Evolutionary conservation across 2,888 invertebrate genomes (phyloP).

Genomic region (Chesias legatella): DNA sequence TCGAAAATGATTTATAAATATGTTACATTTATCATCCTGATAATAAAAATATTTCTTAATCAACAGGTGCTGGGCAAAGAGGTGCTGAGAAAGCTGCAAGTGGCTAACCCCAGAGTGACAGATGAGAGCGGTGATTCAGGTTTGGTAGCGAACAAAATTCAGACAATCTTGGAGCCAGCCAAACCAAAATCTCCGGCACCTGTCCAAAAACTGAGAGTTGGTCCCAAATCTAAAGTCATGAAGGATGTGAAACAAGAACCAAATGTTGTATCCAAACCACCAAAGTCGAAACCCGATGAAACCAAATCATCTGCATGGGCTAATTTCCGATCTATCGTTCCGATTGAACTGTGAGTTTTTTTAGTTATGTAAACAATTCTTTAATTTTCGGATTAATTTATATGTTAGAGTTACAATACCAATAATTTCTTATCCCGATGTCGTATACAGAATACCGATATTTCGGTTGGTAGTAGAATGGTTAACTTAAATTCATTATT

Average conservation of each 20-base stretch:
- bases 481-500: too few species aligned
- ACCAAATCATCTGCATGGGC: too few species aligned
- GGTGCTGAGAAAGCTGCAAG: slow-evolving; percentile 20
- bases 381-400: too few species aligned
- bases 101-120: slow-evolving; percentile 11
- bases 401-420: too few species aligned
- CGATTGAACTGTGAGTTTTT: neutral
- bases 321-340: neutral
- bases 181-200: neutral
- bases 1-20: too few species aligned
- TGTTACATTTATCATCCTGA: slow-evolving; percentile 1
- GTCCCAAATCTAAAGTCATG: slow-evolving; percentile 20
- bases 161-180: slow-evolving; percentile 5
- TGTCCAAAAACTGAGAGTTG: slow-evolving; percentile 14
- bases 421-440: too few species aligned
- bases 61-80: slow-evolving; percentile 35
- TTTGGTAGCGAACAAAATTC: slow-evolving; percentile 7
- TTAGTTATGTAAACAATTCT: too few species aligned
- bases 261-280: neutral
- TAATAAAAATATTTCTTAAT: slow-evolving; percentile 1
- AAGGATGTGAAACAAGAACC: slow-evolving; percentile 11
- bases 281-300: too few species aligned
- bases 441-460: too few species aligned
- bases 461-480: too few species aligned
- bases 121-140: slow-evolving; percentile 3